Base-by-base conservation (phyloP, 2,888 invertebrate species). In the Biston betularia region DNA sequence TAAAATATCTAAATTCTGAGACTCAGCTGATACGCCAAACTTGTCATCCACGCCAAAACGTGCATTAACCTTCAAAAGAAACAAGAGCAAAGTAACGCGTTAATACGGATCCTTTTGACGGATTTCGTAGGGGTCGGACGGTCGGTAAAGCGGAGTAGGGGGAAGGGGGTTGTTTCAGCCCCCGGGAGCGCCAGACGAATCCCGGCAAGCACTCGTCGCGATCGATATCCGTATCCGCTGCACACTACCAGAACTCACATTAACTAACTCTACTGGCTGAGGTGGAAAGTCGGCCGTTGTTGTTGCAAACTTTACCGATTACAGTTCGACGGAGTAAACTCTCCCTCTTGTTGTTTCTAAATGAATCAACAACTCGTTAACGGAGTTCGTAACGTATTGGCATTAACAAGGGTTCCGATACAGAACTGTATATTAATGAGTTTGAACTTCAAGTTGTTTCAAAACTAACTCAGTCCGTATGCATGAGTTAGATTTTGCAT, bases 1-100 rank as follows among this genome's bases (percentile, higher is more conserved):
- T 38, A 58, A 63, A 40, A 38, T 11, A 54, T 66, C 54, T 55
- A 55, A 67, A 72, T 52, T 48, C 69, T 24, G 3, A 24, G 69
- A 73, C 64, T 65, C 70, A 60, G 24, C 68, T 38, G 61, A 68
- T 69, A 72, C 69, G 76, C 50, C 58, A 45, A 77, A 73, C 74
- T 74, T 78, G 80, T 82, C 79, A 83, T 82, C 79, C 83, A 83
- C 85, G 86, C 88, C 86, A 85, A 85, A 88, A 87, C 83, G 83
- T 85, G 88, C 87, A 89, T 92, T 93, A 93, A 93, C 93, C 92
- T 93, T 93, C 92, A 93, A 92, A 92, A 88, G 87, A 90, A 92
- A 92, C 89, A 90, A 90, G 90, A 91, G 89, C 90, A 90, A 92
- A 91, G 90, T 87, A 86, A 85, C 86, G 86, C 86, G 85, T 88